Conservation (phyloP, 2,113 vertebrate genomes). For the Oryzias curvinotus region DNA sequence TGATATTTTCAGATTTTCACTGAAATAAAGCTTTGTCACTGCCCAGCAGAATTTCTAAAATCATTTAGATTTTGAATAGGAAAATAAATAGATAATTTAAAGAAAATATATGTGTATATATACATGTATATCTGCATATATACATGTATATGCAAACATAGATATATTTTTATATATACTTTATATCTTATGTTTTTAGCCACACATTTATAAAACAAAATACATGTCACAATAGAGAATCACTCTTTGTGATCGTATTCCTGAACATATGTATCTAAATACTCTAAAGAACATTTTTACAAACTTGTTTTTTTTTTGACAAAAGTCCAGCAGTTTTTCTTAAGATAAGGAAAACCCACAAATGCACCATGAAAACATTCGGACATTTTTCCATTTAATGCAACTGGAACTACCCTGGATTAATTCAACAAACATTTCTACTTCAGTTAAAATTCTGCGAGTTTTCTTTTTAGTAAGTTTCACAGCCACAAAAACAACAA, state of each 20-base stretch:
- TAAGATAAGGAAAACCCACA: slow-evolving; percentile 47
- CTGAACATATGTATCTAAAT: slow-evolving; percentile 49
- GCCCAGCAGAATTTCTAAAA: slow-evolving; percentile 75
- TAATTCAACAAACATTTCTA: slow-evolving; percentile 50
- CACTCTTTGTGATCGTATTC: slow-evolving; percentile 42
- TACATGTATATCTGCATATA: slow-evolving; percentile 68
- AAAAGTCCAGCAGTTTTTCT: slow-evolving; percentile 37
- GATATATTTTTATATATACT: slow-evolving; percentile 45
- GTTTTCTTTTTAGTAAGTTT: slow-evolving; percentile 46
- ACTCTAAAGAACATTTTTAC: slow-evolving; percentile 30
- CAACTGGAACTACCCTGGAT: slow-evolving; percentile 32
- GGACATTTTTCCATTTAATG: slow-evolving; percentile 24
- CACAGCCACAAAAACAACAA: slow-evolving; percentile 60
- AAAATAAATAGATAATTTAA: slow-evolving; percentile 78
- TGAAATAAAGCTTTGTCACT: slow-evolving; percentile 69
- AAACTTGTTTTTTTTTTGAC: slow-evolving; percentile 37
- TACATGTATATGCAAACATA: slow-evolving; percentile 1
- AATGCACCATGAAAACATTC: slow-evolving; percentile 53
- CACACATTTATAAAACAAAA: slow-evolving; percentile 60
- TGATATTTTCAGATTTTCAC: slow-evolving; percentile 36
- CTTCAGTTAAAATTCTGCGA: slow-evolving; percentile 22
- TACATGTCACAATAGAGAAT: slow-evolving; percentile 50
- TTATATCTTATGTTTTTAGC: slow-evolving; percentile 50
- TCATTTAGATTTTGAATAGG: slow-evolving; percentile 68
- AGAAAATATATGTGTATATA: slow-evolving; percentile 45